Conservation (phyloP, 2,888 invertebrate species). For the Microctonus brassicae region DNA sequence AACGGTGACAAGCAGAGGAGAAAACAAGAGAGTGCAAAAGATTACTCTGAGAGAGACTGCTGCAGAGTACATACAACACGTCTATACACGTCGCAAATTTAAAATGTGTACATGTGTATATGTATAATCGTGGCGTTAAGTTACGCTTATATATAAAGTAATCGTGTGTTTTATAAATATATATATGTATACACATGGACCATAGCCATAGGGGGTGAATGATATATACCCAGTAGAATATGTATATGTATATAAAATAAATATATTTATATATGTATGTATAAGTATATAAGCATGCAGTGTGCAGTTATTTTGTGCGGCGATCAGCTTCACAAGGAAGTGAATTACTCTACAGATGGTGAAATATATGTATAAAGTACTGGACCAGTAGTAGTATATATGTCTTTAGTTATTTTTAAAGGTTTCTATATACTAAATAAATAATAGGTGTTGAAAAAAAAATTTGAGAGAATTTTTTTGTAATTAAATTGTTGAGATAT, state of each 20-base stretch:
- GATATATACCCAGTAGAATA: not conserved
- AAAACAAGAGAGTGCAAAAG: not conserved
- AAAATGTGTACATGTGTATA: not conserved
- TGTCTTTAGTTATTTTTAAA: not conserved
- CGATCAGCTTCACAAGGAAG: conserved; percentile 49
- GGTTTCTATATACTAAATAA: not conserved
- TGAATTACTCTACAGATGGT: conserved; percentile 48
- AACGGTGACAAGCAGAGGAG: not conserved
- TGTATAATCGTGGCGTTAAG: conserved; percentile 41
- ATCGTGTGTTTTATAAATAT: conserved; percentile 3
- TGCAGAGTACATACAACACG: too few relatives aligned
- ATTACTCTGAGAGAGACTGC: not conserved
- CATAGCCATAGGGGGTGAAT: not conserved
- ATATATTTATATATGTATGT: too few relatives aligned
- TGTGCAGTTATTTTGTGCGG: conserved; percentile 48
- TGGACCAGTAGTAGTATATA: not conserved
- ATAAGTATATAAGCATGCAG: too few relatives aligned
- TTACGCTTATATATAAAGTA: conserved; percentile 46
- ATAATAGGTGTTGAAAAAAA: not conserved
- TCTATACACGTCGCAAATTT: not conserved
- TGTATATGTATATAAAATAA: conserved; percentile 1
- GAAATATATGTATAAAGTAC: conserved; percentile 34
- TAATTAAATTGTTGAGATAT: not conserved
- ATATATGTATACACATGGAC: not conserved
- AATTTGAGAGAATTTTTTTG: not conserved